phyloP scores from a whole-genome alignment of 1,140 invertebrate genomes.

The Caenorhabditis briggsae region DNA sequence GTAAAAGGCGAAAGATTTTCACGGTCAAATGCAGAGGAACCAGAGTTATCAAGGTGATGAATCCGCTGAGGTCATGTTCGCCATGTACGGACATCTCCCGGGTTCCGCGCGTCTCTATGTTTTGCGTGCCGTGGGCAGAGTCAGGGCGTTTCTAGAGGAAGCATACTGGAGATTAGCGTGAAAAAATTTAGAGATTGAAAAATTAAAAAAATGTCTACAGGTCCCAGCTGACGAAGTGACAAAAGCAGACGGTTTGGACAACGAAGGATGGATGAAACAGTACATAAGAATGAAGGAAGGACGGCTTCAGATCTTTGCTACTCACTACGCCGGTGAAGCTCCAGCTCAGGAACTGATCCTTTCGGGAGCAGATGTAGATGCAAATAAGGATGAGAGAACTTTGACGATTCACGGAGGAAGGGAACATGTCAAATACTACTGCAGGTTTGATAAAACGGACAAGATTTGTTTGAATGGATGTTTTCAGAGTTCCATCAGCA shows the following conservation, averaged over 20 bases:
- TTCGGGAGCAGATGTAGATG: conserved; percentile 74
- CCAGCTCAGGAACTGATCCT: conserved; percentile 74
- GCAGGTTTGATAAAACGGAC: conserved; percentile 57
- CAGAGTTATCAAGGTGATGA: neutral
- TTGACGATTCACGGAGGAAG: conserved; percentile 72
- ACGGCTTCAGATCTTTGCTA: conserved; percentile 76
- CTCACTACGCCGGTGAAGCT: conserved; percentile 76
- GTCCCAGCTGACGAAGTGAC: conserved; percentile 70
- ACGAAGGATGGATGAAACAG: conserved; percentile 66
- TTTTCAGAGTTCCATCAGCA: conserved; percentile 71
- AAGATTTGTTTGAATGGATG: neutral
- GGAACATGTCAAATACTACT: conserved; percentile 72
- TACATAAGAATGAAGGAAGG: conserved; percentile 75
- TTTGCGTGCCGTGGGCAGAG: neutral
- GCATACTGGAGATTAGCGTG: neutral
- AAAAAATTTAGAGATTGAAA: neutral
- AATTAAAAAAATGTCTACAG: neutral
- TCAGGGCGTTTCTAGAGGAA: neutral
- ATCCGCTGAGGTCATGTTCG: neutral
- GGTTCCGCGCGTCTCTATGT: neutral
- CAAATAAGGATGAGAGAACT: conserved; percentile 74
- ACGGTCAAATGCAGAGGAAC: conserved; percentile 52
- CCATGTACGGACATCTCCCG: neutral
- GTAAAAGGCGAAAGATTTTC: conserved; percentile 64
- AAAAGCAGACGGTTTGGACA: conserved; percentile 68